Conservation (phyloP, 2,888 invertebrate genomes). For the Plagodis dolabraria region DNA sequence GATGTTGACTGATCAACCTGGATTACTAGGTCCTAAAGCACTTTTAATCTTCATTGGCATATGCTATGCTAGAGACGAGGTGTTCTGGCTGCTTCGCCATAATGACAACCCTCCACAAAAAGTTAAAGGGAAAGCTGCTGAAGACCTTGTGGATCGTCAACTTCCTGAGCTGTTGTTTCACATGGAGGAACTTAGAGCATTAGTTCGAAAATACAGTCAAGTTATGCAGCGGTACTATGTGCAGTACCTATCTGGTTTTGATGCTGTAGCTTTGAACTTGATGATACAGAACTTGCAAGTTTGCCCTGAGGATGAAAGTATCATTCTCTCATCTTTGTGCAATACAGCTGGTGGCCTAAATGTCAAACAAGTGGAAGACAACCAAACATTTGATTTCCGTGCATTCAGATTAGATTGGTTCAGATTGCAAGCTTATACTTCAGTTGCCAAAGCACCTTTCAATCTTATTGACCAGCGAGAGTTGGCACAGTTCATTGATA, state of each 20-base stretch:
- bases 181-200: constrained; percentile 97
- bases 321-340: constrained; percentile 96
- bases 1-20: constrained; percentile 98
- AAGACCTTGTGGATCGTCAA: constrained; percentile 97
- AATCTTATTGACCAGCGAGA: constrained; percentile 93
- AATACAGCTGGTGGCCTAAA: constrained; percentile 93
- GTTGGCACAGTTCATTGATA: constrained; percentile 96
- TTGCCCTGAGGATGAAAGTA: constrained; percentile 97
- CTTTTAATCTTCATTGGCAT: constrained; percentile 98
- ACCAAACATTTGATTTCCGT: constrained; percentile 97
- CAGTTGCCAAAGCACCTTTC: constrained; percentile 91
- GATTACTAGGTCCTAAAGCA: constrained; percentile 98
- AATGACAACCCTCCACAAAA: constrained; percentile 97
- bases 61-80: constrained; percentile 98
- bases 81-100: constrained; percentile 98
- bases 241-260: constrained; percentile 98
- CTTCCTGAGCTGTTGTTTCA: constrained; percentile 98
- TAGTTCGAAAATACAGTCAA: constrained; percentile 98
- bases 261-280: constrained; percentile 95
- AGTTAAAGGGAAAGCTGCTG: constrained; percentile 94
- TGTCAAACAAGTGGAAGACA: constrained; percentile 98
- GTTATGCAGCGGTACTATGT: constrained; percentile 99
- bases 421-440: constrained; percentile 96
- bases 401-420: constrained; percentile 99
- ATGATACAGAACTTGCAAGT: constrained; percentile 93